A percentile compares a stretch with the other conserved stretches of the same genome.
Conservation (phyloP, 1,140 invertebrate species). For the Drosophila azteca region DNA sequence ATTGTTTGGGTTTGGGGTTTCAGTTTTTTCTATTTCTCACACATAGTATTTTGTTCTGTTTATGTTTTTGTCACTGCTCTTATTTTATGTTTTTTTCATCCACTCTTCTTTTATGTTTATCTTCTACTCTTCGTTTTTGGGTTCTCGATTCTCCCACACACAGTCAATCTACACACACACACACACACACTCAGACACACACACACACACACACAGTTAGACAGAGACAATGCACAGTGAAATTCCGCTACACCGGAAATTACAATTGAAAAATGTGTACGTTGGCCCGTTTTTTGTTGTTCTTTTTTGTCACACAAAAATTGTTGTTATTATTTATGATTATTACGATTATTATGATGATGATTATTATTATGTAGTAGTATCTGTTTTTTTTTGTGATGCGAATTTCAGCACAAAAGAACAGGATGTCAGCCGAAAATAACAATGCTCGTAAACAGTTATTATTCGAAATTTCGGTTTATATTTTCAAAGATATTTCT, state of each 20-base stretch:
- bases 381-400: constrained; percentile 16
- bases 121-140: constrained; percentile 38
- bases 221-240: constrained; percentile 55
- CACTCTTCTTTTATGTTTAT: constrained; percentile 31
- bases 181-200: constrained; percentile 7
- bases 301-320: constrained; percentile 43
- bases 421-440: constrained; percentile 52
- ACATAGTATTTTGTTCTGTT: constrained; percentile 56
- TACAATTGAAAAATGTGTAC: constrained; percentile 71
- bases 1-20: constrained; percentile 5
- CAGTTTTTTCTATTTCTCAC: constrained; percentile 22
- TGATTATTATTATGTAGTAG: constrained; percentile 24
- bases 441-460: constrained; percentile 36
- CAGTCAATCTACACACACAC: constrained; percentile 3
- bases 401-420: constrained; percentile 43
- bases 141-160: constrained; percentile 26
- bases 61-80: constrained; percentile 47
- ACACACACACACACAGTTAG: constrained; percentile 12
- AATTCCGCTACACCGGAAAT: constrained; percentile 79
- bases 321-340: constrained; percentile 56
- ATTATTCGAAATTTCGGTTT: constrained; percentile 1
- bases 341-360: constrained; percentile 36
- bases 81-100: constrained; percentile 21
- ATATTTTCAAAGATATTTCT: constrained; percentile 8
- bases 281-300: constrained; percentile 37